Conservation (phyloP, 1,140 invertebrate species). For the Atta texana region DNA sequence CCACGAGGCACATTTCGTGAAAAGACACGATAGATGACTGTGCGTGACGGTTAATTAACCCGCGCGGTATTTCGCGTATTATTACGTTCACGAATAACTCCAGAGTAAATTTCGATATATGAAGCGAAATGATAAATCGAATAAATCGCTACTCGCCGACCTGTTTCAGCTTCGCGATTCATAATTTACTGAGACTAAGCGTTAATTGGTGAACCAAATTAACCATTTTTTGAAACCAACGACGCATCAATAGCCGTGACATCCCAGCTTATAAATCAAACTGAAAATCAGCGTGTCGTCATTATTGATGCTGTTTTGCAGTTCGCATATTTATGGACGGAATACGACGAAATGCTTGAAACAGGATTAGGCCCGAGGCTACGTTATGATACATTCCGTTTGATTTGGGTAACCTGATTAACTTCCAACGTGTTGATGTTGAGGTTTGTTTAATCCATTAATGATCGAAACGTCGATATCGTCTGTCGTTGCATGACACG, state of each 20-base stretch:
- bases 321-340: conserved; percentile 40
- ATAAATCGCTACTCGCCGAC: neutral
- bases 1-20: conserved; percentile 4
- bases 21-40: conserved; percentile 52
- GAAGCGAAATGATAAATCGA: conserved; percentile 16
- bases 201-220: neutral
- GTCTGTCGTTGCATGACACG: neutral
- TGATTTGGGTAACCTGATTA: conserved; percentile 59
- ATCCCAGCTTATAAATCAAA: conserved; percentile 51
- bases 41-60: conserved; percentile 55
- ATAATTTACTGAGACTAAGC: neutral
- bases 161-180: neutral
- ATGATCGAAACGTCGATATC: conserved; percentile 18
- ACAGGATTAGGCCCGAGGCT: neutral
- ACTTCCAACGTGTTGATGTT: neutral
- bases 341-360: conserved; percentile 13
- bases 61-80: conserved; percentile 42
- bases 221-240: neutral
- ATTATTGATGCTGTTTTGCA: conserved; percentile 62
- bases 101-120: neutral
- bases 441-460: conserved; percentile 50
- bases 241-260: neutral
- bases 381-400: conserved; percentile 59
- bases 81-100: conserved; percentile 2
- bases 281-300: conserved; percentile 47